Percentiles rank a stretch among this genome's conserved stretches.
Evolutionary conservation across 2,113 vertebrate species (phyloP).

Genomic region (Poeciliopsis retropinna): DNA sequence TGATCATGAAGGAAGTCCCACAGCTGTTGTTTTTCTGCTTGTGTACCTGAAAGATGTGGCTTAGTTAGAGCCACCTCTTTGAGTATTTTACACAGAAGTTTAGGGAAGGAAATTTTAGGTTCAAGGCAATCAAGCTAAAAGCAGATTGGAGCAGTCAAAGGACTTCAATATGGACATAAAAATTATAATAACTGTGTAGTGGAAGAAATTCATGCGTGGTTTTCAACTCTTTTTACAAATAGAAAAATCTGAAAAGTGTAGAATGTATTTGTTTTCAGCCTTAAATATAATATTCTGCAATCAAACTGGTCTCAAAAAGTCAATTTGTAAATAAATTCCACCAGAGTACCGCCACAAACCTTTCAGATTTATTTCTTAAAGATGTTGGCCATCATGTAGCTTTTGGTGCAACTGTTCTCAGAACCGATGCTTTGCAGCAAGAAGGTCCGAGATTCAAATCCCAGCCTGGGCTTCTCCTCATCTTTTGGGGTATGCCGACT

Average conservation of each 20-base stretch:
- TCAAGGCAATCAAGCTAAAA: too few relatives aligned
- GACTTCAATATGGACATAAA: not conserved
- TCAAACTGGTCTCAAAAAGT: not conserved
- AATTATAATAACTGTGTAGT: not conserved
- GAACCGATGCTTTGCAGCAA: not conserved
- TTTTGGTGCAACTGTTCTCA: not conserved
- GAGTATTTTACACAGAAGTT: too few relatives aligned
- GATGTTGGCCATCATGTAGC: too few relatives aligned
- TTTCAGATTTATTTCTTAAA: too few relatives aligned
- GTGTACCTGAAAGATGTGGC: too few relatives aligned
- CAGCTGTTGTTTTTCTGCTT: slow-evolving; percentile 37
- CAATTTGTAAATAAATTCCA: not conserved
- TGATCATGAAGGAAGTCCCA: slow-evolving; percentile 40
- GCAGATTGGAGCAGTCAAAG: not conserved
- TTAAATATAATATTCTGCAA: not conserved
- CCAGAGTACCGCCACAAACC: not conserved
- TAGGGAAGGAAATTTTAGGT: too few relatives aligned
- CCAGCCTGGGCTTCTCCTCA: too few relatives aligned
- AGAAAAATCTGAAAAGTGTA: not conserved
- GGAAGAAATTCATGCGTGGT: not conserved
- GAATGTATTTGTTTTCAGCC: not conserved
- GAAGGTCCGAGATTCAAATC: not conserved
- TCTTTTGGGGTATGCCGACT: too few relatives aligned
- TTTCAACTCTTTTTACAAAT: too few relatives aligned
- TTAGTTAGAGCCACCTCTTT: too few relatives aligned